Evolutionary conservation across 2,113 vertebrate species (phyloP).

Genomic region (Mionectes macconnelli): DNA sequence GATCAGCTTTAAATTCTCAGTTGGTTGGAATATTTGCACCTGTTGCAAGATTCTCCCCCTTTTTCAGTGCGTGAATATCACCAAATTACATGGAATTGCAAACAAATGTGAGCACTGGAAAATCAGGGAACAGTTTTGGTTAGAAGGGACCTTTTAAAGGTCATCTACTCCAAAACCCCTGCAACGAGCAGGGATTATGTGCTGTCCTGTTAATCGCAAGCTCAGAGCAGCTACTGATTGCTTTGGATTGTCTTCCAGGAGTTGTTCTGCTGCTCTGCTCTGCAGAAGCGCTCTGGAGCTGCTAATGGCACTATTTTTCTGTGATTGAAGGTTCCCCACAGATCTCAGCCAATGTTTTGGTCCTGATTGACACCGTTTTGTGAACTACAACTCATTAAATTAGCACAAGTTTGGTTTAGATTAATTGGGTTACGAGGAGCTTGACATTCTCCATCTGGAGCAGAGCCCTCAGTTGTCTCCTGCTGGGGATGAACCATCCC

Average conservation of each 20-base stretch:
- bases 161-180: neutral
- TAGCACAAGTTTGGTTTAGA: neutral
- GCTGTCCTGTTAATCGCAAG: neutral
- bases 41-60: neutral
- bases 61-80: neutral
- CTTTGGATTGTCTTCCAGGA: neutral
- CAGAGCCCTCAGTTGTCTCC: neutral
- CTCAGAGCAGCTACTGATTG: neutral
- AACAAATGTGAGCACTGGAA: neutral
- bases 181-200: neutral
- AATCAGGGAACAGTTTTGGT: neutral
- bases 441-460: conserved; percentile 7
- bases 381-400: neutral
- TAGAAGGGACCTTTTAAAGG: neutral
- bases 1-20: neutral
- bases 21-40: neutral
- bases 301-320: neutral
- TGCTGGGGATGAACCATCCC: neutral
- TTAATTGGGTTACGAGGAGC: neutral
- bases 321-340: neutral
- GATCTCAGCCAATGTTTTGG: neutral
- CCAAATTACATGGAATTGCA: rapidly evolving
- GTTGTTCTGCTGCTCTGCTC: neutral
- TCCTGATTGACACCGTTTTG: neutral
- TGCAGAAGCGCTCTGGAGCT: neutral